Base-by-base conservation (phyloP, 2,113 vertebrate genomes). In the Panthera tigris region DNA sequence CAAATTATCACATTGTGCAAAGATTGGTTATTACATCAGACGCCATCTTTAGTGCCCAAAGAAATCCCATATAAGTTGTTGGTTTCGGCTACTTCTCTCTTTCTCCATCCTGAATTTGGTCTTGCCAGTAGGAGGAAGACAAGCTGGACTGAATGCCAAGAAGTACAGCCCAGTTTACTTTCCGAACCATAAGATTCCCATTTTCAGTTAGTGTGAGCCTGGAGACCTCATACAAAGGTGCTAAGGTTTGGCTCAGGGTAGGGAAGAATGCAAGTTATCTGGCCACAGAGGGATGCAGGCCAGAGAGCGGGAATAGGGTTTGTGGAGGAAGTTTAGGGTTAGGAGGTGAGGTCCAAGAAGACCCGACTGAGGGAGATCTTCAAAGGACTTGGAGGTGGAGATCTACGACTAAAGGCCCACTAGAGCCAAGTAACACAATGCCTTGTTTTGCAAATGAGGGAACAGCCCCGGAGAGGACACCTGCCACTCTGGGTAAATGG, bases 271-370 rank as follows among this genome's bases (percentile, higher is more conserved):
- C 41, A 81, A 73, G 52, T 19, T 23, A n/a, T 41, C 69, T 2
- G 4, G 10, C 39, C 8, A 61, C 29, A 27, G n/a, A 50, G 3
- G 7, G n/a, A 52, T 18, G 23, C 14, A 33, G 36, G 25, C 25
- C 39, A 27, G n/a, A 69, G 23, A 57, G 0, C 0, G 8, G 25
- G 39, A 57, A 39, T 7, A 33, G 21, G 5, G 2, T 4, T 2
- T 57, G 25, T 11, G 11, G 61, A 50, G 18, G 55, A 82, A 13
- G 3, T 33, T 66, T 61, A 1, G 23, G 29, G 27, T 73, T 76
- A 86, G 25, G 88, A 69, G 8, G 45, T 50, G 29, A 93, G 57
- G 31, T 29, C 71, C 3, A 18, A 80, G 36, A 61, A 68, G 15
- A 96, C 5, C 36, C n/a, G 25, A 41, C 4, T 31, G 31, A 31